These are phyloP conservation scores for Prinia subflava DNA, from an alignment of 2,113 vertebrate genomes.

Conservation along the genomic window DNA sequence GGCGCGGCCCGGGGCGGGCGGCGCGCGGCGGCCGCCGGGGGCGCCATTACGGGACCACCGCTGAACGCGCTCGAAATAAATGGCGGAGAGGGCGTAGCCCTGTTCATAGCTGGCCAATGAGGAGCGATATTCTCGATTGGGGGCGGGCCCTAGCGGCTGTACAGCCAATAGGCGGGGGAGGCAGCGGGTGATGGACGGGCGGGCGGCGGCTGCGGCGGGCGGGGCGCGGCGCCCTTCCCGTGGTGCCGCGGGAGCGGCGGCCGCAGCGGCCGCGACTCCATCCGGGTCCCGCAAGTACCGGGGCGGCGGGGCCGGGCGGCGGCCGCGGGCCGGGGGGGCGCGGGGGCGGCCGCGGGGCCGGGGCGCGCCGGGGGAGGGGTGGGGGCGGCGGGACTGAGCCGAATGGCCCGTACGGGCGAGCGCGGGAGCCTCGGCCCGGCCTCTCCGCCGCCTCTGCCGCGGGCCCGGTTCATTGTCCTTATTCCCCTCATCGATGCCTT, in stretches of 20 bases:
- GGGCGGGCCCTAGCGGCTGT: neutral
- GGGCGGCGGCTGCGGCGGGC: neutral
- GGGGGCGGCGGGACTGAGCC: neutral
- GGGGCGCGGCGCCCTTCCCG: neutral
- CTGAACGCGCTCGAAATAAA: neutral
- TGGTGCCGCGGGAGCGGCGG: neutral
- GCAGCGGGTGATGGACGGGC: neutral
- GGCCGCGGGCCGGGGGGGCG: too few relatives aligned
- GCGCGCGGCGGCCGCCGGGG: neutral
- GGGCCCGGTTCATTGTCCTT: neutral
- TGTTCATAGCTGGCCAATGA: neutral
- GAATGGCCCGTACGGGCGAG: neutral
- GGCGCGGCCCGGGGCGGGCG: neutral
- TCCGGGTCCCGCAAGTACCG: neutral
- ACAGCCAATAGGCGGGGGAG: neutral
- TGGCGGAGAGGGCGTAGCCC: neutral
- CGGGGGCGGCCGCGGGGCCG: neutral
- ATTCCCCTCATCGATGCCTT: neutral
- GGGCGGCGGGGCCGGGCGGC: neutral
- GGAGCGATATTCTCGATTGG: fast-evolving
- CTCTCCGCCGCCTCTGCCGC: neutral
- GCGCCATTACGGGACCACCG: neutral
- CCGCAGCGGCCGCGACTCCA: neutral
- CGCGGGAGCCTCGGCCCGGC: neutral
- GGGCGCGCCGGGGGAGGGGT: neutral